Evolutionary conservation across 2,797 vertebrate species (phyloP).

Genomic region (Fringilla coelebs): DNA sequence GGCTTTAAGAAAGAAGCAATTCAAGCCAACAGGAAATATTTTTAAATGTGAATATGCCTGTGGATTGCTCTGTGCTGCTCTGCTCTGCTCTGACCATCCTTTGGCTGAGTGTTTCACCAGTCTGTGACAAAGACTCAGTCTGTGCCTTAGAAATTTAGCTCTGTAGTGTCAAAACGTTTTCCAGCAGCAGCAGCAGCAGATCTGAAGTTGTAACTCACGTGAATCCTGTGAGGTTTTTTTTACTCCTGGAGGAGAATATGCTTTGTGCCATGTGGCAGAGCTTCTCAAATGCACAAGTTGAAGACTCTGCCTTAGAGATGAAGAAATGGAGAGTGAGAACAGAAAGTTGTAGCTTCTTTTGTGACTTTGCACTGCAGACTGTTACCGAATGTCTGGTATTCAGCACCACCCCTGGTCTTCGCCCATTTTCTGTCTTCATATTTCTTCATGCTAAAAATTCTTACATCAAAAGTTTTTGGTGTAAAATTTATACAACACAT

Average conservation of each 20-base stretch:
- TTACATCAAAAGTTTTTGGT: not conserved
- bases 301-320: not conserved
- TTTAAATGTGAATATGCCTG: not conserved
- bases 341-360: not conserved
- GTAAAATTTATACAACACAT: not conserved
- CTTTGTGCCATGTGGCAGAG: not conserved
- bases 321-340: not conserved
- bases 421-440: not conserved
- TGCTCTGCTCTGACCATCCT: not conserved
- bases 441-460: not conserved
- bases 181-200: not conserved
- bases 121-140: not conserved
- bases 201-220: not conserved
- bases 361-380: not conserved
- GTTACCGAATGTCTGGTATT: not conserved
- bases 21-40: not conserved
- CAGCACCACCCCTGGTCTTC: accelerated
- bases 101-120: not conserved
- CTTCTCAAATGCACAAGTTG: not conserved
- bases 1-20: not conserved
- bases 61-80: not conserved
- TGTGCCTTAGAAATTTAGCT: not conserved
- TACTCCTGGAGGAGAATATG: not conserved
- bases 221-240: not conserved
- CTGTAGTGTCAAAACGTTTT: not conserved